These are phyloP conservation scores for Cryptocephalus moraei DNA, from an alignment of 2,888 invertebrate genomes.

Conservation along the genomic window DNA sequence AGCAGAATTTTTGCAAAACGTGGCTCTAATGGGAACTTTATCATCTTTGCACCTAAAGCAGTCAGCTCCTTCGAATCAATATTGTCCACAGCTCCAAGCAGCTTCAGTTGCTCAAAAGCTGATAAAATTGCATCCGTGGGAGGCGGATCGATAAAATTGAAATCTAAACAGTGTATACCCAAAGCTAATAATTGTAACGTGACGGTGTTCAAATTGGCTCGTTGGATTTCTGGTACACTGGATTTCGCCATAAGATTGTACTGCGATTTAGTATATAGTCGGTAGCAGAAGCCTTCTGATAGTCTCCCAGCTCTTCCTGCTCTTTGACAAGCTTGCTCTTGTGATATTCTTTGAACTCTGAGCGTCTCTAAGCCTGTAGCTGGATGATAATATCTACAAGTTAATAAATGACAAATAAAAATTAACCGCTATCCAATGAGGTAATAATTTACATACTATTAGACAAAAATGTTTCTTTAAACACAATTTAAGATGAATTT, in stretches of 20 bases:
- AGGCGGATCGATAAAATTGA: conserved; percentile 88
- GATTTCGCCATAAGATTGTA: conserved; percentile 61
- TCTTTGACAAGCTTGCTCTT: conserved; percentile 89
- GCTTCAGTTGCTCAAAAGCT: conserved; percentile 54
- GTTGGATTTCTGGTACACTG: conserved; percentile 78
- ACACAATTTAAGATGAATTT: too few species aligned
- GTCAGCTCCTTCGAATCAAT: conserved; percentile 57
- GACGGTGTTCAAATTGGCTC: conserved; percentile 67
- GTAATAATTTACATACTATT: too few species aligned
- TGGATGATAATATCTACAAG: conserved; percentile 62
- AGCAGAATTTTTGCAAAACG: conserved; percentile 40
- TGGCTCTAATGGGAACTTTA: conserved; percentile 87
- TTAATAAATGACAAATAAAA: background rate
- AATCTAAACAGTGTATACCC: conserved; percentile 60
- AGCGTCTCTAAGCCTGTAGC: conserved; percentile 75
- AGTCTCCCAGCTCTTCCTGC: conserved; percentile 88
- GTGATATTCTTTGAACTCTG: conserved; percentile 71
- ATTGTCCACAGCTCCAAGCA: conserved; percentile 60
- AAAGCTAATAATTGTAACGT: conserved; percentile 40
- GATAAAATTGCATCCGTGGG: conserved; percentile 56
- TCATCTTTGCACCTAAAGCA: conserved; percentile 71
- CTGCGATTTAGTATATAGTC: conserved; percentile 72
- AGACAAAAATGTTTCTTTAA: too few species aligned
- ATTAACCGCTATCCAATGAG: too few species aligned
- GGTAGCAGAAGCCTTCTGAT: conserved; percentile 73